Evolutionary conservation across 2,797 vertebrate genomes (phyloP).

Genomic region (Labeo calbasu): DNA sequence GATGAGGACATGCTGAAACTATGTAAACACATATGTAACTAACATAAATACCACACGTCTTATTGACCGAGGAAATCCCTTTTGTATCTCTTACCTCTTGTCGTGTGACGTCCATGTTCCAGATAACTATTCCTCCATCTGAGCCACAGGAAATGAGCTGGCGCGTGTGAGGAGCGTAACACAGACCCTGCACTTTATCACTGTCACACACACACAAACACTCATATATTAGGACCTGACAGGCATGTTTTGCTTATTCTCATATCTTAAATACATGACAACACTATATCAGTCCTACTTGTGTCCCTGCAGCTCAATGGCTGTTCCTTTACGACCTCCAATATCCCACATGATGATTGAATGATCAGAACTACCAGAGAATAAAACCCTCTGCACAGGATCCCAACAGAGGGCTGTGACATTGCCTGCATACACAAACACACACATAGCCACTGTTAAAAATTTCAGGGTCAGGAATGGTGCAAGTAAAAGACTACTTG

Average conservation of each 20-base stretch:
- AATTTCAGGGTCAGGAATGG: no score
- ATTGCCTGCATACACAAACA: constrained; percentile 78
- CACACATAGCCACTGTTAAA: constrained; percentile 7
- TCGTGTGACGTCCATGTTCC: constrained; percentile 98
- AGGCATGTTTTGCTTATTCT: not conserved
- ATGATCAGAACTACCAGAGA: constrained; percentile 96
- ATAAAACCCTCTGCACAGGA: constrained; percentile 89
- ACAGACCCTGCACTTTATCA: constrained; percentile 94
- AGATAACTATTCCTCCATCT: constrained; percentile 93
- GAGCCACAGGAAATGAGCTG: constrained; percentile 96
- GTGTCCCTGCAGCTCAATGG: constrained; percentile 97
- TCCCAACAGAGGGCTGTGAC: constrained; percentile 97
- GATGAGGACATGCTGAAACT: constrained; percentile 16
- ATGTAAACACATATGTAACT: constrained; percentile 24
- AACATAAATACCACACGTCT: constrained; percentile 4
- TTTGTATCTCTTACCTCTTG: constrained; percentile 85
- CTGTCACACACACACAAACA: constrained; percentile 70
- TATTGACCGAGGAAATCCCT: not conserved
- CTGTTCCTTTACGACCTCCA: constrained; percentile 95
- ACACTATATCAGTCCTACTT: constrained; percentile 77
- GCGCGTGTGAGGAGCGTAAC: constrained; percentile 92
- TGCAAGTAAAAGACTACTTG: not conserved
- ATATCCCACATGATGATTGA: constrained; percentile 99
- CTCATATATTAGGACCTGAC: constrained; percentile 9
- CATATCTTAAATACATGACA: not conserved